These are phyloP conservation scores for Actinemys pallida DNA, from an alignment of 2,113 vertebrate genomes.

Conservation along the genomic window DNA sequence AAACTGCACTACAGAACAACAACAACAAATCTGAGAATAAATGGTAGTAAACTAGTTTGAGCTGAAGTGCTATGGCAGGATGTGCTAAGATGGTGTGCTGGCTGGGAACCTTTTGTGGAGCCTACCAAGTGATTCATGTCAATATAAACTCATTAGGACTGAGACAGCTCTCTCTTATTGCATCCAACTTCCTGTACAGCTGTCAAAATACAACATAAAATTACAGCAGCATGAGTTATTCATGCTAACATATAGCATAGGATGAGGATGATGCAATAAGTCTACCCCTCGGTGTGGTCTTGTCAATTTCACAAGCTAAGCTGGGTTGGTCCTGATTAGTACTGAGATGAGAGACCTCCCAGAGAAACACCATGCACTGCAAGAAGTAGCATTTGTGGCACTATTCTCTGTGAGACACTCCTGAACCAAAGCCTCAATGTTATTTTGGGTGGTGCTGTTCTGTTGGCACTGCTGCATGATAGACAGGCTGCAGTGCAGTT, in stretches of 20 bases:
- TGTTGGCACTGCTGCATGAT: background rate
- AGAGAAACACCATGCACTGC: background rate
- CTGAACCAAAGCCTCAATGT: background rate
- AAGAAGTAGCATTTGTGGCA: background rate
- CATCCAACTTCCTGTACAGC: background rate
- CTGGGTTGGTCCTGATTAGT: background rate
- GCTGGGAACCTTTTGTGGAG: constrained; percentile 32
- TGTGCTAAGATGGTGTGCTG: constrained; percentile 20
- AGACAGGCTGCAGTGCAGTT: background rate
- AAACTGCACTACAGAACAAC: constrained; percentile 40
- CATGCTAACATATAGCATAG: background rate
- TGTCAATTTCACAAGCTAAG: background rate
- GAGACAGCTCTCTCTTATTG: background rate
- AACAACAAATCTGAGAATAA: background rate
- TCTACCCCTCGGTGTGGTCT: constrained; percentile 10
- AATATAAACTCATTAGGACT: background rate
- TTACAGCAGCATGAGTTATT: background rate
- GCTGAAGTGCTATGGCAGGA: constrained; percentile 22
- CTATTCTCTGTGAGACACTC: background rate
- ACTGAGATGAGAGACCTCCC: background rate
- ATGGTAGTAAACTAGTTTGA: background rate
- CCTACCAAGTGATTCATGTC: background rate
- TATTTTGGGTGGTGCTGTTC: background rate
- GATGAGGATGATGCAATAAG: background rate
- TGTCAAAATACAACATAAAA: background rate